A percentile compares a stretch with the other conserved stretches of the same genome.
Evolutionary conservation across 1,140 invertebrate genomes (phyloP).

Genomic region (roundworm (Caenorhabditis elegans)): WBcel235 BX284602.5:14358501-14359000

Average conservation of each 20-base stretch:
- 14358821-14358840: slow-evolving; percentile 39
- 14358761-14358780: neutral
- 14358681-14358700: slow-evolving; percentile 50
- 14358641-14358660: slow-evolving; percentile 43
- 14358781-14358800: slow-evolving; percentile 39
- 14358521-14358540: slow-evolving; percentile 6
- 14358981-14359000: too few species aligned
- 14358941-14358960: slow-evolving; percentile 88
- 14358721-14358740: slow-evolving; percentile 49
- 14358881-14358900: slow-evolving; percentile 93
- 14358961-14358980: slow-evolving; percentile 58
- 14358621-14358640: neutral
- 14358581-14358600: neutral
- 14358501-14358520: neutral
- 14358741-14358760: neutral
- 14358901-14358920: slow-evolving; percentile 91
- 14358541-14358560: neutral
- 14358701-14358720: slow-evolving; percentile 50
- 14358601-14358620: neutral
- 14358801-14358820: slow-evolving; percentile 25
- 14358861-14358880: slow-evolving; percentile 74
- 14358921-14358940: slow-evolving; percentile 99
- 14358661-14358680: slow-evolving; percentile 50
- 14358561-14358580: neutral
- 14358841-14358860: slow-evolving; percentile 54